Percentiles rank a stretch among this genome's conserved stretches.
Evolutionary conservation across 1,140 invertebrate species (phyloP).

Genomic region (Lepidostoma basale): DNA sequence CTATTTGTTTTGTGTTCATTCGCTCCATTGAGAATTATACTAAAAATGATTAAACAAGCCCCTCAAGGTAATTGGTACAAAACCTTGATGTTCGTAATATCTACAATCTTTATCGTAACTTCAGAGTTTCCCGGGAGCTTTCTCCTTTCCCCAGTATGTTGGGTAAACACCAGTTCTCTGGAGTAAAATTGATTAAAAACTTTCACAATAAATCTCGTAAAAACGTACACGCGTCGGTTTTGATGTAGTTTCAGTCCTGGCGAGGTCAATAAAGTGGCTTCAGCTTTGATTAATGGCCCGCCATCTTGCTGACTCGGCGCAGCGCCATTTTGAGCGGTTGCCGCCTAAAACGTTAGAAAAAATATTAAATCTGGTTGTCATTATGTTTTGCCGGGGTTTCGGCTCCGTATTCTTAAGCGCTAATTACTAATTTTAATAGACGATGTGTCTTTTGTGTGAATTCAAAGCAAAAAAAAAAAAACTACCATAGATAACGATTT

Average conservation of each 20-base stretch:
- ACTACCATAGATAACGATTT: not conserved
- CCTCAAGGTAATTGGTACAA: constrained; percentile 3
- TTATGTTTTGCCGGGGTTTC: not conserved
- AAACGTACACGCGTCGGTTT: constrained; percentile 14
- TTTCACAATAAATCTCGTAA: constrained; percentile 23
- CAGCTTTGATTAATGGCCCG: constrained; percentile 21
- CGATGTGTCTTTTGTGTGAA: not conserved
- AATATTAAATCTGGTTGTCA: constrained; percentile 17
- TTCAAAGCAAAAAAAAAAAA: not conserved
- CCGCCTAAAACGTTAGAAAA: not conserved
- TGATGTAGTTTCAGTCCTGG: constrained; percentile 16
- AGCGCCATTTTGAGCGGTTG: constrained; percentile 13
- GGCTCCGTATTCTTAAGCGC: not conserved
- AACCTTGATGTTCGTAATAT: not conserved
- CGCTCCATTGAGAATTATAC: too few species aligned
- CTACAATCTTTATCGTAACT: not conserved
- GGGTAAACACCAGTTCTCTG: not conserved
- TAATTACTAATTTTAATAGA: not conserved
- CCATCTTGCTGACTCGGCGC: constrained; percentile 15
- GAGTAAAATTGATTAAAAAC: constrained; percentile 24
- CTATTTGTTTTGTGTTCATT: too few species aligned
- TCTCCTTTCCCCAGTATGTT: not conserved
- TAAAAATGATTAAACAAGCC: too few species aligned
- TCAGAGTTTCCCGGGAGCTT: not conserved
- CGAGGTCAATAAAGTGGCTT: constrained; percentile 23